Conservation (phyloP, 2,888 invertebrate species). For the Empis stercorea region DNA sequence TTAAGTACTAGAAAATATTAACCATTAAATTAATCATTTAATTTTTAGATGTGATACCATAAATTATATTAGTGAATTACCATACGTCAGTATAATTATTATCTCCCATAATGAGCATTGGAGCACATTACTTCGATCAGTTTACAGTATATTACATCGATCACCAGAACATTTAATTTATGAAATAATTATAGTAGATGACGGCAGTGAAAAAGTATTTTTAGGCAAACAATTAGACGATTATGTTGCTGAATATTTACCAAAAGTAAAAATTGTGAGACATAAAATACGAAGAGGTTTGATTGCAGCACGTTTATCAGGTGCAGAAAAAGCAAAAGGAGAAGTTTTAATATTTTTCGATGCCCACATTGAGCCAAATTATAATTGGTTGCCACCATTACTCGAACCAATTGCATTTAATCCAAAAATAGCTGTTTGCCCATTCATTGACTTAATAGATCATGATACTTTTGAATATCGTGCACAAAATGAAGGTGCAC, state of each 20-base stretch:
- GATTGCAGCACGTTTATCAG: slow-evolving; percentile 76
- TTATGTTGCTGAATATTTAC: slow-evolving; percentile 56
- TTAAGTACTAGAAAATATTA: neutral
- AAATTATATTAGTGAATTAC: slow-evolving; percentile 34
- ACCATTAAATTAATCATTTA: neutral
- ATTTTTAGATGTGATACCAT: slow-evolving; percentile 24
- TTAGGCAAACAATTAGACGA: slow-evolving; percentile 55
- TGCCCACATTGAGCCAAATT: slow-evolving; percentile 82
- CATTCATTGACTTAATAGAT: slow-evolving; percentile 94
- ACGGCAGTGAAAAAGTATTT: slow-evolving; percentile 47
- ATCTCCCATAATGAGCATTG: slow-evolving; percentile 93
- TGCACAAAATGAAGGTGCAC: slow-evolving; percentile 76
- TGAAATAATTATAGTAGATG: slow-evolving; percentile 84
- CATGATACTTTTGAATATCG: slow-evolving; percentile 82
- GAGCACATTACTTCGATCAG: slow-evolving; percentile 70
- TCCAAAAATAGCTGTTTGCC: slow-evolving; percentile 81
- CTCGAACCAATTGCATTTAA: slow-evolving; percentile 80
- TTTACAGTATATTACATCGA: slow-evolving; percentile 66
- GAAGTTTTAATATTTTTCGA: slow-evolving; percentile 81
- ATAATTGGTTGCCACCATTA: slow-evolving; percentile 86
- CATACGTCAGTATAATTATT: slow-evolving; percentile 75
- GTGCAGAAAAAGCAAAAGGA: slow-evolving; percentile 63
- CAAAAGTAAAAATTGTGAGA: slow-evolving; percentile 65
- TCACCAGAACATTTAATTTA: slow-evolving; percentile 73
- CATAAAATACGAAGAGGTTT: slow-evolving; percentile 64